Evolutionary conservation across 2,113 vertebrate species (phyloP), one percentile per base, ranked within the genome.

Genomic region (Neogobius melanostomus): DNA sequence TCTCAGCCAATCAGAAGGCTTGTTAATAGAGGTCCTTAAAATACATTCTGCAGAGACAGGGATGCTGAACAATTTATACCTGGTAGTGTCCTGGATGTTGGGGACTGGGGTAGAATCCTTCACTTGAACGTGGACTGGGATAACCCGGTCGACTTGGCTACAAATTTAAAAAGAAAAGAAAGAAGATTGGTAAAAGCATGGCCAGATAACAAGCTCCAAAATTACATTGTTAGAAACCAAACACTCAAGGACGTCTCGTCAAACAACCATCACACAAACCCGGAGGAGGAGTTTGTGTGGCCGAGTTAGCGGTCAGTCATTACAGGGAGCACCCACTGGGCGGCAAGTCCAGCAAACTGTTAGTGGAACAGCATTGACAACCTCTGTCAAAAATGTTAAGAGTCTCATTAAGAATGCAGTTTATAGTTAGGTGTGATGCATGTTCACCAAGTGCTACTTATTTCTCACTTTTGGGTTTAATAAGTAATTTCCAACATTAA

Each of bases 61-160:
- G 28, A 36, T 4, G 28, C 28, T 36, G 28, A 21, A 2, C 2
- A 53, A 9, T n/a, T 36, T 15, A 12, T 95, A 99, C 97, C 95
- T 98, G 97, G 81, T 97, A 98, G 80, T 98, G 90, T 79, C 85
- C 90, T 45, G 95, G 89, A 52, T 98, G 97, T 85, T 98, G 98
- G 0, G 97, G 95, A 82, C 96, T 96, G 16, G 98, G 96, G 72
- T 95, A 98, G 86, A 98, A 98, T 0, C 96, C 95, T 90, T 99
- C 98, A 71, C 98, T 99, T 74, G 97, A 98, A 70, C 98, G 93
- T 0, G 98, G 98, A 72, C 98, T 99, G 49, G 98, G 98, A 67
- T 99, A 99, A 12, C 97, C 98, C 28, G 98, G 98, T 86, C 98
- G 93, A 71, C 98, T 99, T 76, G 98, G 97, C 98, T 99, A 77